Evolutionary conservation across 2,888 invertebrate genomes (phyloP), one percentile per base, ranked within the genome.

Genomic region (Platycheirus albimanus): DNA sequence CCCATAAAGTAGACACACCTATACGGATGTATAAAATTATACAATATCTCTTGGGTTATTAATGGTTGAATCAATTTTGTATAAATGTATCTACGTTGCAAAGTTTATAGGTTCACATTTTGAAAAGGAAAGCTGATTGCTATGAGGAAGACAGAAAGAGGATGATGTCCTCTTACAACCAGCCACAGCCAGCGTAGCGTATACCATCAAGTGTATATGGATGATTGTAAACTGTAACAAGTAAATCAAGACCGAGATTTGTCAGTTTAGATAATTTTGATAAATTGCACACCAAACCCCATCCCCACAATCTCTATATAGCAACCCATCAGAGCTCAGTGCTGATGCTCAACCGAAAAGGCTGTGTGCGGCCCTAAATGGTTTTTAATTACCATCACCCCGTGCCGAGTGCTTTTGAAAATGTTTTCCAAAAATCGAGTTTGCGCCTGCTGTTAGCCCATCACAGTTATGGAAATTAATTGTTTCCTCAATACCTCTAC

Each of bases 171-270:
- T 76, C 52, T 71, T 58, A 36, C 17, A 36, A n/a, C n/a, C n/a
- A n/a, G n/a, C 36, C 3, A 10, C 36, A 58, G 2, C 41, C n/a
- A n/a, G n/a, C n/a, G n/a, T n/a, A n/a, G 20, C 3, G 10, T 47
- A 11, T n/a, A 24, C 33, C 38, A 66, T 58, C 49, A 49, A 71
- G 51, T 70, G 70, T 76, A 81, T 75, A 81, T 76, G 64, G 66
- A 66, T 71, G 75, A 66, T 71, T 76, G 81, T 71, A 67, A 71
- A 71, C 76, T 81, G 66, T 76, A 75, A 79, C 85, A 79, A 86
- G 86, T 86, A 85, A 86, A 86, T 86, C 85, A 86, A 83, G 79
- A 75, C 83, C 76, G 75, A 86, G 86, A 86, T 86, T 85, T 80
- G 71, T 63, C 80, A 72, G 67, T 74, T 75, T 69, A 84, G 85